Base-by-base conservation (phyloP, 2,888 invertebrate genomes). In the Drosophila conformis region DNA sequence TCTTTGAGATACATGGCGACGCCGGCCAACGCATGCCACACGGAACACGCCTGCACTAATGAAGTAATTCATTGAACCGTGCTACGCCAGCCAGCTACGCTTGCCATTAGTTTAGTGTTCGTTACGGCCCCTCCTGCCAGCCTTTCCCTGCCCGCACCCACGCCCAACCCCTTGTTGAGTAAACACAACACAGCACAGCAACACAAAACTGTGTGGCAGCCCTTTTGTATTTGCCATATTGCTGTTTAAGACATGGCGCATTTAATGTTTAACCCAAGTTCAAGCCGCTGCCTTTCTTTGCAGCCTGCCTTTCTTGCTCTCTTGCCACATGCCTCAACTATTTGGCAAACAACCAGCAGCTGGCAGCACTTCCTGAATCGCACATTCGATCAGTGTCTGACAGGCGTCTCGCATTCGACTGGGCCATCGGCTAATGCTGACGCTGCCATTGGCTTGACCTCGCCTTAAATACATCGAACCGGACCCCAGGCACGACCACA, bases 11-110 rank as follows among this genome's bases (percentile, higher is more conserved):
- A 83, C 80, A 80, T 52, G 69, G 71, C 58, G 58, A 49, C 76
- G 69, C 49, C 71, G 71, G 60, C 59, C 83, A 70, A 89, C 89
- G 86, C 90, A 86, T 86, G 86, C 89, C 78, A 78, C 87, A 89
- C 76, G 72, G 73, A 71, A 80, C 80, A 90, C 76, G 85, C 80
- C 84, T 84, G 85, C 91, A 73, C 90, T 90, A 90, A 90, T 90
- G 91, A 90, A 90, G 90, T 90, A 90, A 90, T 90, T 90, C 90
- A 90, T 90, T 90, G 90, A 90, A 90, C 91, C 90, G 83, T 90
- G 82, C 83, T 80, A 88, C 84, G 88, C 78, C 78, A 78, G 65
- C 73, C 70, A 76, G 67, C 73, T 70, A 73, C 68, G 61, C 61
- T 60, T 64, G 82, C 79, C 82, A 80, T 85, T 85, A 89, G 86